A percentile compares a stretch with the other conserved stretches of the same genome.
Conservation (phyloP, 2,113 vertebrate genomes). For the Ochotona curzoniae region DNA sequence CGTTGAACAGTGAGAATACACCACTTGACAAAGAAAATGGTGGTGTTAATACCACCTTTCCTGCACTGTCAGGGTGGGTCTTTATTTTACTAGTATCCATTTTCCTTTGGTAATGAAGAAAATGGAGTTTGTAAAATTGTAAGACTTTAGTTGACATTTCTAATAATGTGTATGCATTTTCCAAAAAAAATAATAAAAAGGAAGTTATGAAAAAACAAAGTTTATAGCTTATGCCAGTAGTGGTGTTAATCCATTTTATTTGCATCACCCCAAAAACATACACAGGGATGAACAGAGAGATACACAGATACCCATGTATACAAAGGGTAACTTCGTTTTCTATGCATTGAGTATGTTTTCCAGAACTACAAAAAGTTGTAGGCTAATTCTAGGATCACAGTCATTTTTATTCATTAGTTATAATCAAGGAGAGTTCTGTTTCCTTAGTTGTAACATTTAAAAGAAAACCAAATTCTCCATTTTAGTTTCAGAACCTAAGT, state of each 20-base stretch:
- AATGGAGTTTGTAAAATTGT: conserved; percentile 4
- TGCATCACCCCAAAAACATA: background rate
- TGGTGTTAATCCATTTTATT: conserved; percentile 41
- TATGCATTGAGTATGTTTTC: background rate
- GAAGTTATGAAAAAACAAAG: conserved; percentile 45
- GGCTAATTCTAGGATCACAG: background rate
- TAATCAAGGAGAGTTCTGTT: background rate
- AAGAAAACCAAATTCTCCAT: conserved; percentile 23
- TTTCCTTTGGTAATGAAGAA: background rate
- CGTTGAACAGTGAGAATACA: background rate
- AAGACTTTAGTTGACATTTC: conserved; percentile 20
- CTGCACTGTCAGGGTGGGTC: background rate
- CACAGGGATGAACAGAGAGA: background rate
- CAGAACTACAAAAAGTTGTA: background rate
- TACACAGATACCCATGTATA: background rate
- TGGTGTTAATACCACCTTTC: background rate
- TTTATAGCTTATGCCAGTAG: background rate
- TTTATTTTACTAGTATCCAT: conserved; percentile 10
- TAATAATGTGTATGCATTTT: conserved; percentile 44
- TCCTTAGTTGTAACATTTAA: conserved; percentile 37
- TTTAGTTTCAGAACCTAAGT: background rate
- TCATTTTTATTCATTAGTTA: conserved; percentile 27
- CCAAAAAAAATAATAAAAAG: background rate
- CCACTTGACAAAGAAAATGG: background rate
- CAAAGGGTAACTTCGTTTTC: conserved; percentile 17